phyloP scores from a whole-genome alignment of 2,113 vertebrate species.

The Ptilonorhynchus violaceus region DNA sequence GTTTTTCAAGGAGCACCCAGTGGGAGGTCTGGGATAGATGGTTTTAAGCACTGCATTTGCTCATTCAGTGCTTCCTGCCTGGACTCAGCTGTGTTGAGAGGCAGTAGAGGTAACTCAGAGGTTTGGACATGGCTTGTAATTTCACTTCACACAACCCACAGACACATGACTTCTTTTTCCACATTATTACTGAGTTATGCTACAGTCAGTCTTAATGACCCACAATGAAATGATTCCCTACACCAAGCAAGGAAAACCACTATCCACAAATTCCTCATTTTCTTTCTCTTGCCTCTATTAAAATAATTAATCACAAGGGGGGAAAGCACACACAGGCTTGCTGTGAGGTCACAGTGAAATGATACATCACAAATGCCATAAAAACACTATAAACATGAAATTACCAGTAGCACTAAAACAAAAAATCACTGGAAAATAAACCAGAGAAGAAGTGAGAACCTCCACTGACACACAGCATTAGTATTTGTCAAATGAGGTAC shows the following conservation, averaged over 20 bases:
- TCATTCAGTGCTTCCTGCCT: background rate
- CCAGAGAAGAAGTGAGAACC: background rate
- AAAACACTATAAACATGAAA: background rate
- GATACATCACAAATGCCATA: background rate
- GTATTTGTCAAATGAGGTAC: background rate
- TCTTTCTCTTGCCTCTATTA: constrained; percentile 1
- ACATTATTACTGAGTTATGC: background rate
- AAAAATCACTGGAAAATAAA: background rate
- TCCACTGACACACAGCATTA: background rate
- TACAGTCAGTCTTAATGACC: background rate
- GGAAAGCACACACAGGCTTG: background rate
- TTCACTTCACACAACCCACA: background rate
- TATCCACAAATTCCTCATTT: background rate
- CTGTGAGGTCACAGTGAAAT: background rate
- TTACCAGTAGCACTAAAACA: background rate
- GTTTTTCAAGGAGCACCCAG: background rate
- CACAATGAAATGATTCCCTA: background rate
- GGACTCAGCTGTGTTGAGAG: background rate
- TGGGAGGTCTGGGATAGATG: background rate
- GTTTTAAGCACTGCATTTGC: background rate
- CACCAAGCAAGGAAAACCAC: background rate
- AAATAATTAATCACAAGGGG: background rate
- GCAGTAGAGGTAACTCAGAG: background rate
- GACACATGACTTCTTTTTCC: background rate
- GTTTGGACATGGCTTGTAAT: background rate